Evolutionary conservation across 2,113 vertebrate genomes (phyloP), one percentile per base, ranked within the genome.

Genomic region (Ochotona curzoniae): DNA sequence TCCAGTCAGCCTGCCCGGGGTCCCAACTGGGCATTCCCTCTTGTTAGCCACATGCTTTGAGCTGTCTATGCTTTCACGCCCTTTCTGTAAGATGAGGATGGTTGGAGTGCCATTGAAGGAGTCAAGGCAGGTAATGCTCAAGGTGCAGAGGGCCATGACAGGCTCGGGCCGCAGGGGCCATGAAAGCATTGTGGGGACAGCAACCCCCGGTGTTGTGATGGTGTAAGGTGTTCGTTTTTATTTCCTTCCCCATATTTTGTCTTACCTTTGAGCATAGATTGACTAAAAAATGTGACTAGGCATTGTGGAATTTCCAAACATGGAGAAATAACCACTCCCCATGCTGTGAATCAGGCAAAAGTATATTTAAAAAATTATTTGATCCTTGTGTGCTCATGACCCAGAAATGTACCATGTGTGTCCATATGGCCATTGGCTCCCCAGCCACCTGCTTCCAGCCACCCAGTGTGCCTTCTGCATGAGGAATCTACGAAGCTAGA

Each of bases 201-300:
- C 12, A 70, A 26, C 12, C n/a, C 38, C 26, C 17, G 83, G 30
- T 28, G 70, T 91, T 67, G 21, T 32, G 1, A 30, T 87, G 66
- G 44, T 47, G 75, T 57, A 64, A 67, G 30, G n/a, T 69, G 8
- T 60, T 82, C 14, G 26, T 35, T 38, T 64, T 84, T 51, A 49
- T 32, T 61, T 51, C 18, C 18, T 86, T 67, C n/a, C 8, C 17
- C 21, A 25, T 82, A 5, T 90, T 23, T 75, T 38, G 30, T 89
- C 81, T 93, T 93, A 35, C 28, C 87, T 90, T 93, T 61, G 49
- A 89, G 69, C 10, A 57, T 70, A 90, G 11, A 26, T 96, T 94
- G 38, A 74, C 63, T 82, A 54, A 51, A 66, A 67, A 70, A 67
- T 17, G 3, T 64, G 47, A 64, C 21, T 66, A 73, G 35, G 30